These are phyloP conservation scores for Albula glossodonta DNA, from an alignment of 2,113 vertebrate genomes.

Conservation along the genomic window DNA sequence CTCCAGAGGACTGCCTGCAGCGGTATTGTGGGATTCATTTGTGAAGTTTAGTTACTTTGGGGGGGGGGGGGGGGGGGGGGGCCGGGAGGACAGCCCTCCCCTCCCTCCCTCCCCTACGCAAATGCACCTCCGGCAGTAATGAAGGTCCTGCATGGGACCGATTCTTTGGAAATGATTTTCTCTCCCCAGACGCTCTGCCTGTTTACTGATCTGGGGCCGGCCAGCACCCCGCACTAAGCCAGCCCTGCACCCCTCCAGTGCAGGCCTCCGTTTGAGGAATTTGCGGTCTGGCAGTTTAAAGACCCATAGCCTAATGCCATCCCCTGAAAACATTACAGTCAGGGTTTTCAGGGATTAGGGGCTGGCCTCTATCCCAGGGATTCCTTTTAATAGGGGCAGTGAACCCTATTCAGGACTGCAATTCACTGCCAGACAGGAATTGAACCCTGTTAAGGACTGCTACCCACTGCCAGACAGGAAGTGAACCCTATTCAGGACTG, in stretches of 20 bases:
- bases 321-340: slow-evolving; percentile 20
- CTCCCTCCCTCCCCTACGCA: too few species aligned
- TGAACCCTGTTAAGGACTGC: background rate
- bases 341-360: slow-evolving; percentile 21
- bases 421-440: background rate
- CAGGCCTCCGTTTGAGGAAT: slow-evolving; percentile 19
- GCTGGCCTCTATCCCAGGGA: background rate
- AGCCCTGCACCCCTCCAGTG: slow-evolving; percentile 24
- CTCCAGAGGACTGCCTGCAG: background rate
- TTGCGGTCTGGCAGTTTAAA: slow-evolving; percentile 30
- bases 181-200: slow-evolving; percentile 22
- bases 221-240: background rate
- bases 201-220: slow-evolving; percentile 38
- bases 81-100: too few species aligned
- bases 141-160: slow-evolving; percentile 7
- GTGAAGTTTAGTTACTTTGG: background rate
- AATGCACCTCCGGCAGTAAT: slow-evolving; percentile 4
- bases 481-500: too few species aligned
- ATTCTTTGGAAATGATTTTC: slow-evolving; percentile 10
- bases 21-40: background rate
- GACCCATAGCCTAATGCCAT: slow-evolving; percentile 17
- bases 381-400: background rate
- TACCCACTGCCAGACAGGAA: too few species aligned
- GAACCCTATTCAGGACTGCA: background rate
- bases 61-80: too few species aligned